phyloP scores from a whole-genome alignment of 2,888 invertebrate genomes.

The Mystacides longicornis region DNA sequence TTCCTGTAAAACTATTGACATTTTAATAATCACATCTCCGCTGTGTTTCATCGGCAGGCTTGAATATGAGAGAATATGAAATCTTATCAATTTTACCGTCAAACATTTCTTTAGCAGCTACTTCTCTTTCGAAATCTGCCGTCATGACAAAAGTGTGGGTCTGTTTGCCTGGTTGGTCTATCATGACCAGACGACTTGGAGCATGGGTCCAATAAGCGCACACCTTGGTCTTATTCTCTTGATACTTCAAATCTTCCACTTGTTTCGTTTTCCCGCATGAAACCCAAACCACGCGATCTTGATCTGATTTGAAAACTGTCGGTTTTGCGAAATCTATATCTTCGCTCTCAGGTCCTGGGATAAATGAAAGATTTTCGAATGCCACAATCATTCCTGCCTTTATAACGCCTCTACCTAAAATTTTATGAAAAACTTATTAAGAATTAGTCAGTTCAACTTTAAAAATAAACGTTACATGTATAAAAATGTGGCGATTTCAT shows the following conservation, averaged over 20 bases:
- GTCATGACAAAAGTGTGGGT: constrained; percentile 49
- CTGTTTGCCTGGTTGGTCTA: constrained; percentile 41
- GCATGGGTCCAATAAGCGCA: constrained; percentile 46
- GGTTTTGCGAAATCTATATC: constrained; percentile 40
- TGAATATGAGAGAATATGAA: not conserved
- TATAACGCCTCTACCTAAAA: too few relatives aligned
- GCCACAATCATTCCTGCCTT: too few relatives aligned
- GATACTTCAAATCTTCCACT: constrained; percentile 38
- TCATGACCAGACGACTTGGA: constrained; percentile 42
- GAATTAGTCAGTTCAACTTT: too few relatives aligned
- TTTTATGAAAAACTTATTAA: too few relatives aligned
- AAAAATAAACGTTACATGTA: too few relatives aligned
- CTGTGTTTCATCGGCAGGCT: too few relatives aligned
- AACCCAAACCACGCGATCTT: constrained; percentile 38
- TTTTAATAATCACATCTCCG: not conserved
- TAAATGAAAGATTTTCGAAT: constrained; percentile 42
- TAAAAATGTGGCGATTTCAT: too few relatives aligned
- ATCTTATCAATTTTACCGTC: constrained; percentile 29
- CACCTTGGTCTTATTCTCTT: constrained; percentile 37
- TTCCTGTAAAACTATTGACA: constrained; percentile 43
- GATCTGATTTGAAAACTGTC: constrained; percentile 37
- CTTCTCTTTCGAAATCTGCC: constrained; percentile 42
- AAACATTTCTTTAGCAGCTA: constrained; percentile 38
- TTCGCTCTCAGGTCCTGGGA: constrained; percentile 39
- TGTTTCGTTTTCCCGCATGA: constrained; percentile 41